A percentile compares a stretch with the other conserved stretches of the same genome.
Conservation (phyloP, 2,888 invertebrate species). For the Villa cingulata region DNA sequence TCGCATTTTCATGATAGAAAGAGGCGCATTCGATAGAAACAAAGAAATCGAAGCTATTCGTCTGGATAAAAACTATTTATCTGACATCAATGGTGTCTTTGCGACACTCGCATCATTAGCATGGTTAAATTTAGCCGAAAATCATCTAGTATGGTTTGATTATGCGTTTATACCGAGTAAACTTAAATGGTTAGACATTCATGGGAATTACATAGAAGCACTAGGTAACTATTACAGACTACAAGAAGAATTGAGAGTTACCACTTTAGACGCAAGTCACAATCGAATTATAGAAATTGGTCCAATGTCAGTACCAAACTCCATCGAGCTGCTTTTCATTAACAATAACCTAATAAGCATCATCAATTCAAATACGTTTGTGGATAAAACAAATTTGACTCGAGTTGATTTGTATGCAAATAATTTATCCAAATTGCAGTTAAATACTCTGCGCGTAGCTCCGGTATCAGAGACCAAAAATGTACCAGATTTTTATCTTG, state of each 20-base stretch:
- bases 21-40: slow-evolving; percentile 71
- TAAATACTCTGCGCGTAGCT: slow-evolving; percentile 66
- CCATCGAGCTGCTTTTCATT: slow-evolving; percentile 74
- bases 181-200: slow-evolving; percentile 81
- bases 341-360: slow-evolving; percentile 75
- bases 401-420: slow-evolving; percentile 85
- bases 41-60: slow-evolving; percentile 72
- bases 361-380: slow-evolving; percentile 74
- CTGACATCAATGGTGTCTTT: slow-evolving; percentile 81
- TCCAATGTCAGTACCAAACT: slow-evolving; percentile 75
- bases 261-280: slow-evolving; percentile 78
- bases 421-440: slow-evolving; percentile 65
- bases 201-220: slow-evolving; percentile 77
- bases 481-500: slow-evolving; percentile 78
- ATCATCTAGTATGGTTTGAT: slow-evolving; percentile 86
- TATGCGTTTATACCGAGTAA: slow-evolving; percentile 83
- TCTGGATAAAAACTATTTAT: slow-evolving; percentile 74
- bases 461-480: slow-evolving; percentile 42
- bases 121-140: slow-evolving; percentile 81
- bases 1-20: slow-evolving; percentile 71
- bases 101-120: slow-evolving; percentile 70
- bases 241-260: slow-evolving; percentile 65
- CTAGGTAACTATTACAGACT: slow-evolving; percentile 79
- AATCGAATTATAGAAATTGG: slow-evolving; percentile 73
- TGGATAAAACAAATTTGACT: slow-evolving; percentile 69